phyloP scores from a whole-genome alignment of 1,140 invertebrate species.

The Drosophila nikananu region DNA sequence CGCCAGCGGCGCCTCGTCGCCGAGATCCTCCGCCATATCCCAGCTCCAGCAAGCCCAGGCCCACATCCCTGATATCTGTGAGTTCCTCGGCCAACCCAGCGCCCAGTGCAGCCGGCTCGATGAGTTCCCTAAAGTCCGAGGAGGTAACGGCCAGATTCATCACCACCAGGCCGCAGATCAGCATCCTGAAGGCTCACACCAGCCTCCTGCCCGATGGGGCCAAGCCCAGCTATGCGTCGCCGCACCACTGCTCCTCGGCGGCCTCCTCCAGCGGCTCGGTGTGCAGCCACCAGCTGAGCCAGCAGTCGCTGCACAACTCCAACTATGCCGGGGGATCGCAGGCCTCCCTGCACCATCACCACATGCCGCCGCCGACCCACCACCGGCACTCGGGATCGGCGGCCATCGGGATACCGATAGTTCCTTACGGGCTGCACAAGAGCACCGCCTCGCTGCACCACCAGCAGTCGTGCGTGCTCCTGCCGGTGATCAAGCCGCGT shows the following conservation, averaged over 20 bases:
- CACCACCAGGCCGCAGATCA: conserved; percentile 89
- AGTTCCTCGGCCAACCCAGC: conserved; percentile 52
- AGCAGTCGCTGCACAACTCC: conserved; percentile 75
- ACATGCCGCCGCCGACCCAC: conserved; percentile 24
- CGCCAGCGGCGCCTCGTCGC: conserved; percentile 51
- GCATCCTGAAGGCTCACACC: conserved; percentile 89
- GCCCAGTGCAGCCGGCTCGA: conserved; percentile 55
- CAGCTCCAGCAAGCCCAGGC: conserved; percentile 81
- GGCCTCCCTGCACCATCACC: conserved; percentile 64
- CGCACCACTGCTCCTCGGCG: conserved; percentile 78
- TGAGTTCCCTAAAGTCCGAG: conserved; percentile 85
- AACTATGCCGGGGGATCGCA: conserved; percentile 75
- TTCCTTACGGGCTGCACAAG: conserved; percentile 82
- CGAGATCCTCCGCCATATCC: conserved; percentile 87
- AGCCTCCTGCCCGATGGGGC: conserved; percentile 86
- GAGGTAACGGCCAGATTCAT: conserved; percentile 89
- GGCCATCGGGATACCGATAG: conserved; percentile 81
- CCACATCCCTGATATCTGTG: conserved; percentile 81
- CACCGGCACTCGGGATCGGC: conserved; percentile 69
- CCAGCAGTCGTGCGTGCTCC: conserved; percentile 75
- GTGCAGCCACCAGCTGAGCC: conserved; percentile 73
- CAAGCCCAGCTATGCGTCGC: conserved; percentile 86
- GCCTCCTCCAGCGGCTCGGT: conserved; percentile 75
- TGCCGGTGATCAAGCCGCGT: conserved; percentile 83
- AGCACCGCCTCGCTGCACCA: conserved; percentile 78